Conservation (phyloP, 2,888 invertebrate species). For the Trichogramma evanescens region DNA sequence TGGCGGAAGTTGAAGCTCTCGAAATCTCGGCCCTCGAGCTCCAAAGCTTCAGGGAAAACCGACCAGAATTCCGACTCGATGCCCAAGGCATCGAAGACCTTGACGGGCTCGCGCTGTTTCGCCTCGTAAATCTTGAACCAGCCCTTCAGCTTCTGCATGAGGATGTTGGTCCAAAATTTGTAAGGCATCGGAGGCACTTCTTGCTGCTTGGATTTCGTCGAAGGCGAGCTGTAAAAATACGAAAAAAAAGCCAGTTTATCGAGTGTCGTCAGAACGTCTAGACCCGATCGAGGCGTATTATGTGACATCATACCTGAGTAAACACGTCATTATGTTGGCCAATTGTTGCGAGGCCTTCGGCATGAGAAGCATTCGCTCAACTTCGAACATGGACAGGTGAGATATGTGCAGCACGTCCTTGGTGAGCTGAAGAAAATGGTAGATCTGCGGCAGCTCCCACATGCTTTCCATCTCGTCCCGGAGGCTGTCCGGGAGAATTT, state of each 20-base stretch:
- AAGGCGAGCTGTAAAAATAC: slow-evolving; percentile 37
- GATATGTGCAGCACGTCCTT: slow-evolving; percentile 50
- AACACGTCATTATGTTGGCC: slow-evolving; percentile 52
- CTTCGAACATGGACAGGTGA: slow-evolving; percentile 53
- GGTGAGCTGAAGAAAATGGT: slow-evolving; percentile 52
- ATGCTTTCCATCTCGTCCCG: slow-evolving; percentile 48
- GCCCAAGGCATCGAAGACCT: slow-evolving; percentile 49
- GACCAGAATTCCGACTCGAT: slow-evolving; percentile 54
- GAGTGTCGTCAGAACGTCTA: neutral
- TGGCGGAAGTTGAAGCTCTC: slow-evolving; percentile 51
- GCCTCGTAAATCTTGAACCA: slow-evolving; percentile 52
- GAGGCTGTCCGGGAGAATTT: slow-evolving; percentile 42
- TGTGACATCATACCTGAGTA: slow-evolving; percentile 44
- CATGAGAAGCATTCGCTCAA: slow-evolving; percentile 54
- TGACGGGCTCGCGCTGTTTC: slow-evolving; percentile 40
- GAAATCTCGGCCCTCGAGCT: slow-evolving; percentile 48
- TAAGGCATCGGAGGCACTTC: slow-evolving; percentile 54
- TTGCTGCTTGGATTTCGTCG: slow-evolving; percentile 43
- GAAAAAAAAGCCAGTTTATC: neutral
- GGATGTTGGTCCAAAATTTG: slow-evolving; percentile 52
- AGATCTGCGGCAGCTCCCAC: slow-evolving; percentile 59
- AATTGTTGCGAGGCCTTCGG: slow-evolving; percentile 52
- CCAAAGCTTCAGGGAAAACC: slow-evolving; percentile 49
- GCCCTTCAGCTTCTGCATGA: slow-evolving; percentile 46
- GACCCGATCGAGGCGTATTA: neutral